A percentile compares a stretch with the other conserved stretches of the same genome.
phyloP scores from a whole-genome alignment of 2,113 vertebrate genomes.

The Epinephelus cyanopodus region DNA sequence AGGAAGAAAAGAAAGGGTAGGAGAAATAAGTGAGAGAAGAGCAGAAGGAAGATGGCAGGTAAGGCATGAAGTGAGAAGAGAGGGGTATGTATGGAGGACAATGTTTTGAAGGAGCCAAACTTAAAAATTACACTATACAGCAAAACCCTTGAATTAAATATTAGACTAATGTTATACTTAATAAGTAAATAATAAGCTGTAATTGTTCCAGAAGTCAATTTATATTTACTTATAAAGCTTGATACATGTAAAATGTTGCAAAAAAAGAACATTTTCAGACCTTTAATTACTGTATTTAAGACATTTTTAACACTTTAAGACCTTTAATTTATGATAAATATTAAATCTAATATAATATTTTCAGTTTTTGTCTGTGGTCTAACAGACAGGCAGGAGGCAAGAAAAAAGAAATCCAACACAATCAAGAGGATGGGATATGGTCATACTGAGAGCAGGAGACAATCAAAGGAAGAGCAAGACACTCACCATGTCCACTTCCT shows the following conservation, averaged over 20 bases:
- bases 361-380: background rate
- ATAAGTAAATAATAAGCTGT: background rate
- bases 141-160: background rate
- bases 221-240: background rate
- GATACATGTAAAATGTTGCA: background rate
- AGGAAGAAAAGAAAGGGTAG: background rate
- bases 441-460: background rate
- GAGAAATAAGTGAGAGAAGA: background rate
- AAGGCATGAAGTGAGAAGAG: background rate
- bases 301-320: background rate
- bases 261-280: too few species aligned
- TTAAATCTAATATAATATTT: background rate
- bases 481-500: slow-evolving; percentile 92
- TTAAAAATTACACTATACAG: background rate
- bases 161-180: background rate
- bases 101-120: background rate
- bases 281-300: too few species aligned
- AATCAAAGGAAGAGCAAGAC: slow-evolving; percentile 14
- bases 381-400: background rate
- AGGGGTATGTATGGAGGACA: background rate
- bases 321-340: too few species aligned
- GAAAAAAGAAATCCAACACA: background rate
- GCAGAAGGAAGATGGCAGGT: background rate
- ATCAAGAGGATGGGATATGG: background rate
- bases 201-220: background rate